These are phyloP conservation scores for Drosophila takahashii DNA, from an alignment of 1,140 invertebrate genomes.

Conservation along the genomic window DNA sequence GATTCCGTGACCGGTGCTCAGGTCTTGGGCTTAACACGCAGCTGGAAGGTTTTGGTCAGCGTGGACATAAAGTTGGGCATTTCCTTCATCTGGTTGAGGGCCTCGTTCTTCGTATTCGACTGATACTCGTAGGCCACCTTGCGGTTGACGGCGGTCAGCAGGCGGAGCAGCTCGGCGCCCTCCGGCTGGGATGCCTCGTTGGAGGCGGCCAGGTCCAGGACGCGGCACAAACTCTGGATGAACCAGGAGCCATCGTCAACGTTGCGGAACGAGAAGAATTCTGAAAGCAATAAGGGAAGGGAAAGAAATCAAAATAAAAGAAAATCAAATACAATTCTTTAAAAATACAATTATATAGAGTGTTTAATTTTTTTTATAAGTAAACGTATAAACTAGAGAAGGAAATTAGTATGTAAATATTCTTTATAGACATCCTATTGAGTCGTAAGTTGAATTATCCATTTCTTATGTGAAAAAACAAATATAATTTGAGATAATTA, in stretches of 20 bases:
- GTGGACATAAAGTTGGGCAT: constrained; percentile 90
- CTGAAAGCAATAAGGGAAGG: constrained; percentile 20
- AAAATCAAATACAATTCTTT: no score
- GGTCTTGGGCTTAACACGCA: constrained; percentile 69
- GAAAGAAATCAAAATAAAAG: not conserved
- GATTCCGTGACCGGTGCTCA: constrained; percentile 12
- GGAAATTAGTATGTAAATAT: not conserved
- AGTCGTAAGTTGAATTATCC: no score
- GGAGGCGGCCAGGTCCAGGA: constrained; percentile 85
- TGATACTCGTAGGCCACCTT: constrained; percentile 88
- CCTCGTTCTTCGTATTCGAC: constrained; percentile 86
- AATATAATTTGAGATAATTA: no score
- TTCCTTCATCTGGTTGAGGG: constrained; percentile 89
- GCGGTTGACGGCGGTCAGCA: constrained; percentile 89
- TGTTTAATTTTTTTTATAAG: no score
- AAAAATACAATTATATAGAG: no score
- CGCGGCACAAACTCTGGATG: constrained; percentile 89
- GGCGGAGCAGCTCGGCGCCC: constrained; percentile 87
- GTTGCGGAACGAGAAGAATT: constrained; percentile 90
- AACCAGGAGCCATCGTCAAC: constrained; percentile 91
- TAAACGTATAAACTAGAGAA: no score
- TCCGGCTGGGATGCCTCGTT: constrained; percentile 45
- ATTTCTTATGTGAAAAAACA: no score
- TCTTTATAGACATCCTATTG: no score
- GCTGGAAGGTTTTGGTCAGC: constrained; percentile 87